These are phyloP conservation scores for Tetragnatha versicolor DNA, from an alignment of 1,140 invertebrate species.

Conservation along the genomic window DNA sequence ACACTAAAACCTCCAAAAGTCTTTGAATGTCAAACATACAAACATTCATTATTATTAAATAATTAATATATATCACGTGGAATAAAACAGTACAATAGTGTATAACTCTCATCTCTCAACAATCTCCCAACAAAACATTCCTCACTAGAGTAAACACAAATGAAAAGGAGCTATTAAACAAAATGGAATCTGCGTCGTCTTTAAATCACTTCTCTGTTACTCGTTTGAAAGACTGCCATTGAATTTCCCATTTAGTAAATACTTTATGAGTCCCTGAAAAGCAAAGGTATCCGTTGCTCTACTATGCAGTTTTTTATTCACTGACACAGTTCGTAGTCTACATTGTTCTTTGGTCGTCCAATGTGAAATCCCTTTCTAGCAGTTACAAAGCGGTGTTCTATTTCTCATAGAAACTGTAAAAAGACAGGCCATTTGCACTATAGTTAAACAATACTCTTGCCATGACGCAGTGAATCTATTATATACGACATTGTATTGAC, in stretches of 20 bases:
- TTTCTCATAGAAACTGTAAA: slow-evolving; percentile 12
- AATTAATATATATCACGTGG: too few relatives aligned
- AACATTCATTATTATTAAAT: too few relatives aligned
- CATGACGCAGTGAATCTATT: slow-evolving; percentile 3
- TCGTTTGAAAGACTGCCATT: background rate
- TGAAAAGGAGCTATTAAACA: too few relatives aligned
- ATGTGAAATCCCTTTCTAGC: background rate
- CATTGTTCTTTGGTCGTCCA: background rate
- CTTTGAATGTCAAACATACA: too few relatives aligned
- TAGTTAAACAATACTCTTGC: slow-evolving; percentile 23
- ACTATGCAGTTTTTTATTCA: background rate
- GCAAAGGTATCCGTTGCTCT: background rate
- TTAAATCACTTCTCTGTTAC: background rate
- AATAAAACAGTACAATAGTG: too few relatives aligned
- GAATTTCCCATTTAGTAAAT: background rate
- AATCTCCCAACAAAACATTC: too few relatives aligned
- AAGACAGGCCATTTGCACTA: slow-evolving; percentile 22
- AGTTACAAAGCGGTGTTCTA: background rate
- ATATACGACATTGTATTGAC: background rate
- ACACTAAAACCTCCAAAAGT: too few relatives aligned
- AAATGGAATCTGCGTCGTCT: too few relatives aligned
- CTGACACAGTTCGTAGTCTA: slow-evolving; percentile 1
- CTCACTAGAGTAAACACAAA: too few relatives aligned
- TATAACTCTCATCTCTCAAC: too few relatives aligned
- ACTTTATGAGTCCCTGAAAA: background rate